Conservation (phyloP, 2,888 invertebrate genomes). For the Sinelater perroti region DNA sequence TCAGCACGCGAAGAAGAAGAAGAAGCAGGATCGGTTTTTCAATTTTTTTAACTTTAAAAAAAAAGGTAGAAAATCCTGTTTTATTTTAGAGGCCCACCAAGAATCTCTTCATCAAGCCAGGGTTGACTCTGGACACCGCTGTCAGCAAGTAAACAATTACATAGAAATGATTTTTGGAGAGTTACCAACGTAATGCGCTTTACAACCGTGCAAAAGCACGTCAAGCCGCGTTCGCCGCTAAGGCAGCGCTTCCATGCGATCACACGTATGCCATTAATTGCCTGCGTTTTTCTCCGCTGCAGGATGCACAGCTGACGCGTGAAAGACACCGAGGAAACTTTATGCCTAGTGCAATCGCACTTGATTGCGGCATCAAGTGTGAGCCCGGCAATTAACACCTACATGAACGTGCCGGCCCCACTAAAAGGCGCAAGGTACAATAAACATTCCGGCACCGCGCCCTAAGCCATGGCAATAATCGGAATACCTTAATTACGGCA, state of each 20-base stretch:
- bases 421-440: conserved; percentile 17
- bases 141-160: too few relatives aligned
- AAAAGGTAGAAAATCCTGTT: too few relatives aligned
- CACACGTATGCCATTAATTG: conserved; percentile 16
- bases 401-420: conserved; percentile 6
- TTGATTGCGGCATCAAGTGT: conserved; percentile 8
- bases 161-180: too few relatives aligned
- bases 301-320: not conserved
- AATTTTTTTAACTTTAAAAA: too few relatives aligned
- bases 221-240: conserved; percentile 4
- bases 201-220: conserved; percentile 3
- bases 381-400: conserved; percentile 22
- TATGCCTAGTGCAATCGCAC: not conserved
- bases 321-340: not conserved
- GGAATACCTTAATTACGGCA: conserved; percentile 19
- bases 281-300: not conserved
- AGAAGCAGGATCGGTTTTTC: too few relatives aligned
- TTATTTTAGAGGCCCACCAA: too few relatives aligned
- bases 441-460: conserved; percentile 31
- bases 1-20: too few relatives aligned
- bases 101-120: too few relatives aligned
- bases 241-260: conserved; percentile 3
- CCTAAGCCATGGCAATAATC: conserved; percentile 28
- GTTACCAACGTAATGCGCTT: not conserved
- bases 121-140: too few relatives aligned